Evolutionary conservation across 2,797 vertebrate species (phyloP).

Genomic region (Sebastes taczanowskii): DNA sequence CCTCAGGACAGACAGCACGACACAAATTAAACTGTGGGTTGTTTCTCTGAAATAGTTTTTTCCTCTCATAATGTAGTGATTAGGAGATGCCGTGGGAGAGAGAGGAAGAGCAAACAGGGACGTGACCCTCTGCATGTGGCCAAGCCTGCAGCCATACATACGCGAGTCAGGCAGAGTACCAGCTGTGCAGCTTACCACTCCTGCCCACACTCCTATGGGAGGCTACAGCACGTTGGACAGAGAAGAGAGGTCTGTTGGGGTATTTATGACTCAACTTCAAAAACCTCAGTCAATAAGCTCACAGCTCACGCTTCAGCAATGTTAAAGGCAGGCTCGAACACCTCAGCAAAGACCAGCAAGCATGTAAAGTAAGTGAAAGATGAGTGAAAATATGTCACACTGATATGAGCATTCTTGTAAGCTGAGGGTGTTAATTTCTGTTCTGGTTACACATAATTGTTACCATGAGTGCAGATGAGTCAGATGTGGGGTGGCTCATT

Average conservation of each 20-base stretch:
- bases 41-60: slow-evolving; percentile 23
- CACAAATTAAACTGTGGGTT: not conserved
- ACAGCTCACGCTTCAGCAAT: not conserved
- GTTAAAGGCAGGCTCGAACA: slow-evolving; percentile 13
- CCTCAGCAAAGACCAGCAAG: slow-evolving; percentile 20
- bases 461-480: slow-evolving; percentile 57
- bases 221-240: slow-evolving; percentile 2
- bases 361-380: slow-evolving; percentile 47
- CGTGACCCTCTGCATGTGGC: slow-evolving; percentile 58
- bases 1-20: not conserved
- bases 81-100: slow-evolving; percentile 44
- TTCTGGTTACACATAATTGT: slow-evolving; percentile 66
- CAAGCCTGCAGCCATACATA: slow-evolving; percentile 27
- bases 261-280: slow-evolving; percentile 34
- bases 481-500: slow-evolving; percentile 40
- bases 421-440: slow-evolving; percentile 52
- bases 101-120: slow-evolving; percentile 35
- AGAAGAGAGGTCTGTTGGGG: not conserved
- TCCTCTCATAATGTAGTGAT: slow-evolving; percentile 50
- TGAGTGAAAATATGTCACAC: slow-evolving; percentile 56
- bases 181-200: slow-evolving; percentile 44
- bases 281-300: slow-evolving; percentile 10
- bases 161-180: slow-evolving; percentile 38
- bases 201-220: slow-evolving; percentile 17
- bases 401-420: slow-evolving; percentile 46